Percentiles rank a stretch among this genome's conserved stretches.
Conservation (phyloP, 2,888 invertebrate genomes). For the Glaucopsyche alexis region DNA sequence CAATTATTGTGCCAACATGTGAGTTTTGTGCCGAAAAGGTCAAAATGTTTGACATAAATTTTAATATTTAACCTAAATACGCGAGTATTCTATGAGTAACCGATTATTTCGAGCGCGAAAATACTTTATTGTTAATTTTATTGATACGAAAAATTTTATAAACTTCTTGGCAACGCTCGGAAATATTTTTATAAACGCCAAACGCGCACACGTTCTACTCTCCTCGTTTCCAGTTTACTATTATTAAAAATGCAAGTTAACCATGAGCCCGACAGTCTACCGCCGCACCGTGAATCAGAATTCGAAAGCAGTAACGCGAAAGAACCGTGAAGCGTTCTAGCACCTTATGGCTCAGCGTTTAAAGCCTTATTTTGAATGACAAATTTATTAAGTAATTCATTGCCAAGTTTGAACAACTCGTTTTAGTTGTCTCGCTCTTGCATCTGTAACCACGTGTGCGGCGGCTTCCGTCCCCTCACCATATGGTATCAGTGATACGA, state of each 20-base stretch:
- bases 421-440: constrained; percentile 60
- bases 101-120: constrained; percentile 29
- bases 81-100: not conserved
- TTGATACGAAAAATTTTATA: constrained; percentile 30
- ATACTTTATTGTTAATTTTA: constrained; percentile 30
- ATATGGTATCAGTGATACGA: constrained; percentile 24
- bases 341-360: constrained; percentile 26
- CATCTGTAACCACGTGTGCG: constrained; percentile 57
- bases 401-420: constrained; percentile 74
- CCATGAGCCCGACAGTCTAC: constrained; percentile 61
- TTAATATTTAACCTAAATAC: constrained; percentile 25
- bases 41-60: constrained; percentile 57
- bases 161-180: constrained; percentile 50
- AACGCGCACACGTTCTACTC: constrained; percentile 52
- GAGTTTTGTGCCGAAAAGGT: constrained; percentile 46
- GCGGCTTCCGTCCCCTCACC: constrained; percentile 48
- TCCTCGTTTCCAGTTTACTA: constrained; percentile 62
- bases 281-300: constrained; percentile 49
- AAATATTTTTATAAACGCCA: constrained; percentile 46
- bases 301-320: constrained; percentile 45
- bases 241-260: constrained; percentile 62
- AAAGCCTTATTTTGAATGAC: constrained; percentile 43
- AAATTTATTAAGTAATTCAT: constrained; percentile 53
- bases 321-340: constrained; percentile 45
- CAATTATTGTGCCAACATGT: not conserved